Conservation (phyloP, 2,888 invertebrate genomes). For the Pilophorus perplexus region DNA sequence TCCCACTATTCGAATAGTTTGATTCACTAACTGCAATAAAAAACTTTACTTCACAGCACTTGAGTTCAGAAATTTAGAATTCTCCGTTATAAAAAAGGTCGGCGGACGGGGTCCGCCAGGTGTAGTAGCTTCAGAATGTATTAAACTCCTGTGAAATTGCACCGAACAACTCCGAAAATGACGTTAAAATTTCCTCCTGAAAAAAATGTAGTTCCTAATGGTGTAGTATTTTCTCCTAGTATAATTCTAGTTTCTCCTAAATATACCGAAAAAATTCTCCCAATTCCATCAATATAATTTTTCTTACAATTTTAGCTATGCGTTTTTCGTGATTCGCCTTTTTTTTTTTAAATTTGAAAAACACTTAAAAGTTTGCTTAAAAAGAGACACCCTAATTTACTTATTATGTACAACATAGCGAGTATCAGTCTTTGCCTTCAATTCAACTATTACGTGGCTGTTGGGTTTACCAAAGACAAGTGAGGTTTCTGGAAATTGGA, state of each 20-base stretch:
- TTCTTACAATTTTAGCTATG: neutral
- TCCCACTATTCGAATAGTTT: conserved; percentile 4
- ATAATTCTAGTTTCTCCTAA: conserved; percentile 24
- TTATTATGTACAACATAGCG: conserved; percentile 36
- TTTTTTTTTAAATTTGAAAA: conserved; percentile 1
- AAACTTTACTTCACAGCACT: conserved; percentile 27
- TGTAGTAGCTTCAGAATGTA: too few species aligned
- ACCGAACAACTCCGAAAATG: conserved; percentile 30
- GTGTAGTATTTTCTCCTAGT: conserved; percentile 37
- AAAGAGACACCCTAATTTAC: neutral
- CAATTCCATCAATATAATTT: conserved; percentile 11
- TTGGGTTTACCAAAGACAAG: too few species aligned
- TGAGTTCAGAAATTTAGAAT: conserved; percentile 33
- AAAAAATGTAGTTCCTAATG: conserved; percentile 30
- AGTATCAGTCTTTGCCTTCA: conserved; percentile 37
- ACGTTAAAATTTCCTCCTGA: conserved; percentile 14
- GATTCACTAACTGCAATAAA: conserved; percentile 28
- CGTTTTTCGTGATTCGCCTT: neutral
- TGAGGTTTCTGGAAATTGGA: too few species aligned
- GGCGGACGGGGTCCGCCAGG: neutral
- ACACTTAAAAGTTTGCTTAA: neutral
- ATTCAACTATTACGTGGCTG: conserved; percentile 11
- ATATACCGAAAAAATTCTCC: neutral
- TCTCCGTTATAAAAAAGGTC: conserved; percentile 28
- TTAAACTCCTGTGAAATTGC: conserved; percentile 30